phyloP scores from a whole-genome alignment of 2,113 vertebrate genomes.

The Bettongia penicillata region DNA sequence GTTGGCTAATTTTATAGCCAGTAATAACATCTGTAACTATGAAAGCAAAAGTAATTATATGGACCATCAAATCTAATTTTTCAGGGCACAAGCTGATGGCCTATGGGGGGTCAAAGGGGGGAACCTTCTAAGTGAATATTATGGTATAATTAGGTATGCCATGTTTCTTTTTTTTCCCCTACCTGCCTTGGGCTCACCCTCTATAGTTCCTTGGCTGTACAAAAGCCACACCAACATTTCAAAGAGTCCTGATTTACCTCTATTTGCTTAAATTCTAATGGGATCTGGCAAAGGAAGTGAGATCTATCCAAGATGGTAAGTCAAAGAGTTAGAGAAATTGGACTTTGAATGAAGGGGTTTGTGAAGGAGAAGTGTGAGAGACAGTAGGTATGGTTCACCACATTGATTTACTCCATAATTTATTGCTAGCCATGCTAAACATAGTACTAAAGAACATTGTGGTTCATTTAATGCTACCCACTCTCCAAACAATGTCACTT shows the following conservation, averaged over 20 bases:
- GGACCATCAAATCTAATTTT: background rate
- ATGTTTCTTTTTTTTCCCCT: background rate
- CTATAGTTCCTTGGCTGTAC: background rate
- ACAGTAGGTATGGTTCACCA: too few relatives aligned
- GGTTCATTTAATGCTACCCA: background rate
- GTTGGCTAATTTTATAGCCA: background rate
- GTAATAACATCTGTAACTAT: background rate
- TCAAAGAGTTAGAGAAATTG: fast-evolving
- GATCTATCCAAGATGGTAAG: background rate
- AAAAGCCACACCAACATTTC: background rate
- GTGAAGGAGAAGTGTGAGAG: fast-evolving
- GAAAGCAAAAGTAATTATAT: background rate
- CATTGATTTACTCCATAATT: background rate
- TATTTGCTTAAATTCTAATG: background rate
- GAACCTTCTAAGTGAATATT: background rate
- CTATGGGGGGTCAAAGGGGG: background rate
- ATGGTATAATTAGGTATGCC: too few relatives aligned
- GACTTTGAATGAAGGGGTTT: background rate
- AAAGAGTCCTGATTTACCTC: background rate
- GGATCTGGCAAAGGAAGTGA: background rate
- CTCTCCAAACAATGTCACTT: background rate
- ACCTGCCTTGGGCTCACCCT: background rate
- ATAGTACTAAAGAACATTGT: fast-evolving
- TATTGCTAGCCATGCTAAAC: background rate
- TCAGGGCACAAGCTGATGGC: background rate